These are phyloP conservation scores for Thamnophis sirtalis DNA, from an alignment of 2,113 vertebrate genomes.

Conservation along the genomic window DNA sequence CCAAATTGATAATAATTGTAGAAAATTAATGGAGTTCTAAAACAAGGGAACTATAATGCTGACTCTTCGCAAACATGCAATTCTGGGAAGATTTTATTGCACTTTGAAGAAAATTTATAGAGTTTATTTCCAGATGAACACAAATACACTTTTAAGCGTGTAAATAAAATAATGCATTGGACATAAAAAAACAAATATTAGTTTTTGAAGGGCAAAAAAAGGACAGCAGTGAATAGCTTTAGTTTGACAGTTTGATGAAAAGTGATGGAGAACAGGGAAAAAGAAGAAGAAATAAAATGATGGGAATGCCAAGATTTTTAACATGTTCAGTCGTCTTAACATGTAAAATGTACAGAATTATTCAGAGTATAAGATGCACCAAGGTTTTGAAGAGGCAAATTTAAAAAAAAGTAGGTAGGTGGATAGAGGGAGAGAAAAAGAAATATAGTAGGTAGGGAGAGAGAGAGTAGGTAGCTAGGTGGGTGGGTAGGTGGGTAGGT, in stretches of 20 bases:
- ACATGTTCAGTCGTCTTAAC: rapidly evolving
- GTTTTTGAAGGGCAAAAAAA: background rate
- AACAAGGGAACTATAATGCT: background rate
- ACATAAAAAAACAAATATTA: background rate
- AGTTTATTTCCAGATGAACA: background rate
- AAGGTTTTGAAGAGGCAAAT: too few relatives aligned
- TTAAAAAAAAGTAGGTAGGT: too few relatives aligned
- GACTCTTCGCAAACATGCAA: background rate
- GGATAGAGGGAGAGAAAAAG: too few relatives aligned
- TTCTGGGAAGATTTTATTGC: background rate
- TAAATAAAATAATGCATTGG: rapidly evolving
- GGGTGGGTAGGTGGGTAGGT: too few relatives aligned
- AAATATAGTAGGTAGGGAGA: too few relatives aligned
- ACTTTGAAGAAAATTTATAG: background rate
- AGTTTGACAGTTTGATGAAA: background rate
- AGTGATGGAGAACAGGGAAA: background rate
- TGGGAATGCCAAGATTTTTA: background rate
- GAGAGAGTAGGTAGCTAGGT: too few relatives aligned
- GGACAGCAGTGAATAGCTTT: background rate
- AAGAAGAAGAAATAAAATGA: rapidly evolving
- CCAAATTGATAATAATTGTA: background rate
- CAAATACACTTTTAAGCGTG: background rate
- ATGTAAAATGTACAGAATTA: background rate
- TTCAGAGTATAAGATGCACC: too few relatives aligned
- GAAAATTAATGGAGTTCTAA: background rate